A percentile compares a stretch with the other conserved stretches of the same genome.
Conservation (phyloP, 2,797 vertebrate species). For the Lates japonicus region DNA sequence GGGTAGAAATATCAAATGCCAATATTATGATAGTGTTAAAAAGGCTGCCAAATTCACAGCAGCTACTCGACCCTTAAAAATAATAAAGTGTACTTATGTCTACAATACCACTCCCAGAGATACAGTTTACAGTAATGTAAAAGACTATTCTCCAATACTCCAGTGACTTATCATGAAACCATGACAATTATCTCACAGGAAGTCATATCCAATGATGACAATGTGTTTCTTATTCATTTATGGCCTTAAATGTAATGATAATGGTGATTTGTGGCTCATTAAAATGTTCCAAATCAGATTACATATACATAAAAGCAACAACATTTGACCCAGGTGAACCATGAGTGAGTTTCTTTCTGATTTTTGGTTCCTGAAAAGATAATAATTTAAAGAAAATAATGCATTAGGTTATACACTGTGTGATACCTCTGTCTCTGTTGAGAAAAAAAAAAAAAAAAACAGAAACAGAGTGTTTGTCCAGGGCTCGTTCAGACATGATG, state of each 20-base stretch:
- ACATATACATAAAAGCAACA: neutral
- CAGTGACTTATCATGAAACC: slow-evolving; percentile 2
- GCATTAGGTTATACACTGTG: neutral
- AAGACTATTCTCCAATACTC: slow-evolving; percentile 14
- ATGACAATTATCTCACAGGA: slow-evolving; percentile 1
- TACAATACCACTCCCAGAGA: neutral
- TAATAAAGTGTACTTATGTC: neutral
- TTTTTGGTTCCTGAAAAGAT: neutral
- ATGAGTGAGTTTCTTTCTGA: neutral
- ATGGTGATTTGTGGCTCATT: neutral
- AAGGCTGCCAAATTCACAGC: neutral
- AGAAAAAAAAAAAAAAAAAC: neutral
- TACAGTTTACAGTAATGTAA: neutral
- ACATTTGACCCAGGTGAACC: neutral
- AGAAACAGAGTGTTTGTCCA: neutral
- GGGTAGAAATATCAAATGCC: neutral
- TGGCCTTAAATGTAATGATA: neutral
- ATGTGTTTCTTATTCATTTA: neutral
- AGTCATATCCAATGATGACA: slow-evolving; percentile 14
- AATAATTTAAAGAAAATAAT: neutral
- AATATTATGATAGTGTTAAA: neutral
- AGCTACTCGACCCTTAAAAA: neutral
- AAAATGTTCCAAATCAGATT: neutral
- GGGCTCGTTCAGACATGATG: slow-evolving; percentile 44
- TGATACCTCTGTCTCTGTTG: neutral